Evolutionary conservation across 2,113 vertebrate species (phyloP), one percentile per base, ranked within the genome.

Genomic region (Poecile atricapillus): DNA sequence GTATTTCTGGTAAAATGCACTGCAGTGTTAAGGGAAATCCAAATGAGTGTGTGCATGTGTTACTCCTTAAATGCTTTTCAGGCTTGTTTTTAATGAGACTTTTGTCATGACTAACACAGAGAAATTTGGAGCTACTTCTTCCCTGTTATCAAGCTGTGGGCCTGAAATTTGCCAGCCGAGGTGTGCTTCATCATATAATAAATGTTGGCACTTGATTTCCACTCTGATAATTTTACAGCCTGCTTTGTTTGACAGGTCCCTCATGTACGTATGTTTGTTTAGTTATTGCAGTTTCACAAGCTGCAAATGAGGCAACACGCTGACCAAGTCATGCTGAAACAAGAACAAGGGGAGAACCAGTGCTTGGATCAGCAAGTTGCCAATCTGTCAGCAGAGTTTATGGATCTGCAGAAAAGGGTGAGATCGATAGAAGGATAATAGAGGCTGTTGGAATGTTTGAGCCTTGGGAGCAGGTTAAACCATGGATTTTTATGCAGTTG

Each of bases 61-160:
- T 69, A 46, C 52, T 90, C 46, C 31, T 68, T 71, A 85, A 83
- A 52, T 65, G 22, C 14, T 94, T 78, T 63, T 41, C 20, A 39
- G 71, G 25, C 10, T 89, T 27, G 24, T 43, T 83, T 71, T 46
- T 71, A 95, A 60, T 56, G n/a, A 90, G 31, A 64, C 63, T 93
- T 95, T 64, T 67, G 41, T 74, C 93, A 33, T 5, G 30, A 71
- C 82, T 83, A 76, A 85, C 20, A 19, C 0, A 79, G 83, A 94
- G 71, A 94, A 85, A 94, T 91, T 67, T 79, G 78, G 85, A 93
- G 52, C 86, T 49, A 67, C 44, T 94, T 94, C 53, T 91, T 79
- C 74, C 46, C 27, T 89, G 76, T 85, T 75, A 63, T 59, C 13
- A 28, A 58, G 80, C 58, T 89, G 70, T 39, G 76, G 79, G 37